Base-by-base conservation (phyloP, 2,888 invertebrate species). In the Alloscopus bannaensis region DNA sequence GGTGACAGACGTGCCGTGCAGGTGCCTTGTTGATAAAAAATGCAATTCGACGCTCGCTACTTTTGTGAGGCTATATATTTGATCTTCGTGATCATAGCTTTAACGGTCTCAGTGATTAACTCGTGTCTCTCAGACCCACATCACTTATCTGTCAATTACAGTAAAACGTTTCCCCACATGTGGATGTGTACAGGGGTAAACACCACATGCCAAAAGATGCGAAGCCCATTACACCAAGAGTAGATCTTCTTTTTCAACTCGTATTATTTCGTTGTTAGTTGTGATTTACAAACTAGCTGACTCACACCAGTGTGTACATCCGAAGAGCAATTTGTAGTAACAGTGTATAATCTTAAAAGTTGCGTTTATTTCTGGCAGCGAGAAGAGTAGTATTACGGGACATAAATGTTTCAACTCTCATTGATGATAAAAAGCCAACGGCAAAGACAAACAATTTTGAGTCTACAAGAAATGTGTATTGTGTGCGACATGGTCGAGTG, bases 21-120 rank as follows among this genome's bases (percentile, higher is more conserved):
- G 6, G 36, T 36, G 13, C 36, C 6, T 8, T 36, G 6, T 8
- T 36, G 6, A 36, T 13, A 36, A 36, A 6, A 36, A 13, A 13
- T 6, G 13, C 6, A 13, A 6, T 36, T 36, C 36, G 6, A 47
- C 18, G 4, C 18, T 4, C 11, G 18, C 47, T 47, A 13, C 47
- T 47, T 47, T 47, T 47, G 11, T 47, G 8, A 4, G 47, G 20
- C 20, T 50, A 13, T 55, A 28, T 29, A 36, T 59, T 59, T 59
- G 59, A 59, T 59, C 20, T 18, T 59, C 59, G 59, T 59, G 59
- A 59, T 59, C 59, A 59, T 59, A 59, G 59, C 31, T 59, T 59
- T 59, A 59, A 59, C 59, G 59, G 59, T 59, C n/a, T 31, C 16
- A 59, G 59, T 59, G 59, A 59, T 59, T 59, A 59, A 59, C 31